Evolutionary conservation across 2,888 invertebrate genomes (phyloP), one percentile per base, ranked within the genome.

Genomic region (Ichneumoninae sp.): DNA sequence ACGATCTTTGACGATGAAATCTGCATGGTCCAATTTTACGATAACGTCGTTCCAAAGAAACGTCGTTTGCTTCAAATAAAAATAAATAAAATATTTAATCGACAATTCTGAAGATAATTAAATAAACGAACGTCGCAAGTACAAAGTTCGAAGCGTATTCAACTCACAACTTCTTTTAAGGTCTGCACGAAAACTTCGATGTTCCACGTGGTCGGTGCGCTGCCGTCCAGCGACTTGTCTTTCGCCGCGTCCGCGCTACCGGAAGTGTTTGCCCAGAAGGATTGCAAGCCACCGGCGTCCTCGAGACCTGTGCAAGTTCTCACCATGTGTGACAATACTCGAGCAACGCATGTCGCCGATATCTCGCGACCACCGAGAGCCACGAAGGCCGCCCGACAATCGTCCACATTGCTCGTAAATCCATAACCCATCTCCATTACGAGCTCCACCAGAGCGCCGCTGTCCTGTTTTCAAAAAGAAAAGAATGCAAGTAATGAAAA

Each of bases 21-120:
- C 98, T 2, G 96, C 95, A 93, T 99, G 97, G 93, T 99, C 99
- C 54, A 99, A 94, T 94, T 98, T 98, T 85, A 96, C 94, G 87
- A 99, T 97, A 0, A 99, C 98, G 91, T 98, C 98, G 91, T 97
- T 97, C 99, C 99, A 99, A 89, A 97, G 97, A 83, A 99, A 94
- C 91, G 96, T 97, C 1, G 98, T 96, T 83, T 94, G 94, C 94
- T 94, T 85, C 54, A 90, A 89, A 47, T 44, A 44, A 10, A 50
- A 62, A 16, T 3, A 47, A 47, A 47, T 16, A 16, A 4, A 47
- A 16, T 16, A 47, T 47, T 16, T 4, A 47, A 47, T 47, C 16
- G 16, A 47, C 4, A 47, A 16, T 16, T 16, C 13, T 47, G 16
- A 1, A 16, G 4, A 47, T 16, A 54, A 54, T 66, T 7, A 71